Base-by-base conservation (phyloP, 1,140 invertebrate species). In the Megalonaias nervosa region DNA sequence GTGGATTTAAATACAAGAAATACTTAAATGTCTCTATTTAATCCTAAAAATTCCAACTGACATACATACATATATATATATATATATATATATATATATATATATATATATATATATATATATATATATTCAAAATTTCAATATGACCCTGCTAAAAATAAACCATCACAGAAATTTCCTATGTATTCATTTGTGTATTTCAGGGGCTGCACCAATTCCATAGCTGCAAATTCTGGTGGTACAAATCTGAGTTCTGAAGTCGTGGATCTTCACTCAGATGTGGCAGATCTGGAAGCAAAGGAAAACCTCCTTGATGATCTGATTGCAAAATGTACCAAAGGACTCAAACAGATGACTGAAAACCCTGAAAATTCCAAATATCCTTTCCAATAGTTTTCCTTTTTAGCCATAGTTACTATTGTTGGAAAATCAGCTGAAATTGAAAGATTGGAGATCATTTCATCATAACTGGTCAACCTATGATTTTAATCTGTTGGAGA, bases 291-390 rank as follows among this genome's bases (percentile, higher is more conserved):
- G 26, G 96, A 96, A 88, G 93, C 93, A 62, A 95, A 97, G 89
- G 93, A 97, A 62, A 92, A 93, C 61, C 92, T 93, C 80, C 88
- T 97, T 59, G 95, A 97, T 81, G 93, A 95, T 81, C 94, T 96
- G 86, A 91, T 98, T 65, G 95, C 97, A 88, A 92, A 87, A 57
- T 92, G 93, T 81, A 91, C 91, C 55, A 87, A 89, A 86, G 96
- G 95, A 93, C 94, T 97, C 68, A 93, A 95, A 86, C 95, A 96
- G 87, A 96, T 96, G 90, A 94, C 95, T 58, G 94, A 96, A 85
- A 95, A 97, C 87, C 88, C 93, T 55, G 93, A 93, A 60, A 97
- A 96, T 89, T 93, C 93, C 77, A 92, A 93, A 81, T 90, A 90
- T 90, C 88, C 87, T 91, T 91, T 88, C 74, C 70, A 80, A 12